Percentiles rank a stretch among this genome's conserved stretches.
These are phyloP conservation scores for Oscheius myriophilus DNA, from an alignment of 2,888 invertebrate species.

Conservation along the genomic window DNA sequence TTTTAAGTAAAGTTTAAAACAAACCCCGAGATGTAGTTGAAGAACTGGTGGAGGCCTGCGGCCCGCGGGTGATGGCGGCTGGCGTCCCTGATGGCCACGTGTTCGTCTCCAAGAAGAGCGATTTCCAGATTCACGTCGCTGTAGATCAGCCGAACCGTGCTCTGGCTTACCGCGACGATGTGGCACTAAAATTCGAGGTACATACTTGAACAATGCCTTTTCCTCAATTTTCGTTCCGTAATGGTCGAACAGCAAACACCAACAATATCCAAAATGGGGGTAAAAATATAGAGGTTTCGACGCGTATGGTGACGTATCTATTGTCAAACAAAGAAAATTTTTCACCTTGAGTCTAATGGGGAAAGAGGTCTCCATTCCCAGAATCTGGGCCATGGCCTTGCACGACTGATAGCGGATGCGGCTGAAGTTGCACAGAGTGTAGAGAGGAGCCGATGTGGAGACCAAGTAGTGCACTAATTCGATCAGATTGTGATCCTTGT, in stretches of 20 bases:
- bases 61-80: slow-evolving; percentile 38
- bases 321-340: too few relatives aligned
- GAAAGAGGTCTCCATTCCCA: slow-evolving; percentile 42
- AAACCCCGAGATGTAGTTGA: slow-evolving; percentile 30
- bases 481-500: slow-evolving; percentile 50
- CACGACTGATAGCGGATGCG: slow-evolving; percentile 43
- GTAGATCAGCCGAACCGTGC: slow-evolving; percentile 52
- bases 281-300: too few relatives aligned
- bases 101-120: slow-evolving; percentile 45
- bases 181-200: slow-evolving; percentile 53
- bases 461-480: slow-evolving; percentile 57
- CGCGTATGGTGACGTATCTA: too few relatives aligned
- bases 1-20: too few relatives aligned
- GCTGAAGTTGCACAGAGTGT: slow-evolving; percentile 48
- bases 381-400: slow-evolving; percentile 43
- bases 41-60: slow-evolving; percentile 51
- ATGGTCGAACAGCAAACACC: too few relatives aligned
- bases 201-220: not conserved
- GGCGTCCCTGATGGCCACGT: slow-evolving; percentile 50
- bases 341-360: slow-evolving; percentile 50
- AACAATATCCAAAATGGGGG: too few relatives aligned
- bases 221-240: too few relatives aligned
- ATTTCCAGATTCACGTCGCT: slow-evolving; percentile 58
- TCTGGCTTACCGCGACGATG: slow-evolving; percentile 46
- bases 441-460: slow-evolving; percentile 43